phyloP scores from a whole-genome alignment of 2,797 vertebrate species.

The Tenualosa ilisha region DNA sequence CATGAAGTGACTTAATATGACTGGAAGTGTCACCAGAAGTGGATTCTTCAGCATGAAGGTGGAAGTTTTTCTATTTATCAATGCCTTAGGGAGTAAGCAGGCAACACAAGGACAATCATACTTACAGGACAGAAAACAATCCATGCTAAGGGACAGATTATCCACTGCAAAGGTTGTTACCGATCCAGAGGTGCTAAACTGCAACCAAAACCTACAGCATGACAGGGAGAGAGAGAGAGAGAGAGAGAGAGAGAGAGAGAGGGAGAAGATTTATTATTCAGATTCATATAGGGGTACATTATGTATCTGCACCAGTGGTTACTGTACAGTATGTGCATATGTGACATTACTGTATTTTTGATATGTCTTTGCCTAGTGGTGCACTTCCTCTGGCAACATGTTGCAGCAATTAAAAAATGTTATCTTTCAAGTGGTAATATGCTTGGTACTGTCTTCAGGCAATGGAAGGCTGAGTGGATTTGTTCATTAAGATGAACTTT shows the following conservation, averaged over 20 bases:
- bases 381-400: neutral
- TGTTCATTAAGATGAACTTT: neutral
- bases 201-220: slow-evolving; percentile 89
- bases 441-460: neutral
- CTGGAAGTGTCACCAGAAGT: neutral
- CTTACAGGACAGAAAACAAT: slow-evolving; percentile 98
- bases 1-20: neutral
- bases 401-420: neutral
- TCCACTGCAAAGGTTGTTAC: slow-evolving; percentile 86
- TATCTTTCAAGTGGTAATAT: neutral
- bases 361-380: slow-evolving; percentile 28
- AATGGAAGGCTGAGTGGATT: neutral
- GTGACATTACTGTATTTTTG: slow-evolving; percentile 44
- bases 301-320: too few relatives aligned
- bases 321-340: neutral
- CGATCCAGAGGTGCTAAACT: slow-evolving; percentile 82
- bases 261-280: slow-evolving; percentile 1
- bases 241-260: slow-evolving; percentile 33
- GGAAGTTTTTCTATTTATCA: neutral
- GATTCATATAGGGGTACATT: neutral
- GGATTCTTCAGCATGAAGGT: neutral
- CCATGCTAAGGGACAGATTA: slow-evolving; percentile 93
- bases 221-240: slow-evolving; percentile 29
- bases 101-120: slow-evolving; percentile 40
- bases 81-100: neutral